phyloP scores from a whole-genome alignment of 1,140 invertebrate species.

The Listronotus bonariensis region DNA sequence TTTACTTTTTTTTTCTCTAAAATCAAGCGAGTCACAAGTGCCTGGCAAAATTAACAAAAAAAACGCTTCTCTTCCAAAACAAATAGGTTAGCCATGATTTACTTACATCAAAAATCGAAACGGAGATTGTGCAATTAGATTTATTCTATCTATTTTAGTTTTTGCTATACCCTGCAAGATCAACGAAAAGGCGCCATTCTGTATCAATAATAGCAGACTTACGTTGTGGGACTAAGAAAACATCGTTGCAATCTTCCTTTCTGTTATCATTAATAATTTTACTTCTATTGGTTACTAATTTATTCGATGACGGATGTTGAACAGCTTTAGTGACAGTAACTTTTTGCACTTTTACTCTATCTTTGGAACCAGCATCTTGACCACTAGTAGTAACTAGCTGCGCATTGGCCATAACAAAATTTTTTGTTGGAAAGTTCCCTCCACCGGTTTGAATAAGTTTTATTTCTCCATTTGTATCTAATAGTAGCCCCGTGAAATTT shows the following conservation, averaged over 20 bases:
- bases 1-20: no score
- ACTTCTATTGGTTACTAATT: conserved; percentile 53
- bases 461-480: conserved; percentile 68
- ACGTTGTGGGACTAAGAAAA: conserved; percentile 74
- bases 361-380: conserved; percentile 41
- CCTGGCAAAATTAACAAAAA: no score
- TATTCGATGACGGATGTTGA: conserved; percentile 40
- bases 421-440: conserved; percentile 53
- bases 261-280: conserved; percentile 53
- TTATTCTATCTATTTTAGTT: no score
- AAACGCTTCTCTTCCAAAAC: no score
- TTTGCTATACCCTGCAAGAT: no score
- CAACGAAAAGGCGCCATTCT: no score
- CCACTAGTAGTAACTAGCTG: conserved; percentile 49
- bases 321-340: conserved; percentile 48
- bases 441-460: conserved; percentile 63
- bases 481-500: conserved; percentile 64
- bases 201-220: conserved; percentile 35
- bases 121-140: no score
- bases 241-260: conserved; percentile 66
- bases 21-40: no score
- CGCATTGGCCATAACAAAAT: conserved; percentile 60
- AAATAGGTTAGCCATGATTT: no score
- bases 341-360: conserved; percentile 49
- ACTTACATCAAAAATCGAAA: no score